Conservation (phyloP, 2,888 invertebrate genomes). For the Pachliopta kotzebuea region DNA sequence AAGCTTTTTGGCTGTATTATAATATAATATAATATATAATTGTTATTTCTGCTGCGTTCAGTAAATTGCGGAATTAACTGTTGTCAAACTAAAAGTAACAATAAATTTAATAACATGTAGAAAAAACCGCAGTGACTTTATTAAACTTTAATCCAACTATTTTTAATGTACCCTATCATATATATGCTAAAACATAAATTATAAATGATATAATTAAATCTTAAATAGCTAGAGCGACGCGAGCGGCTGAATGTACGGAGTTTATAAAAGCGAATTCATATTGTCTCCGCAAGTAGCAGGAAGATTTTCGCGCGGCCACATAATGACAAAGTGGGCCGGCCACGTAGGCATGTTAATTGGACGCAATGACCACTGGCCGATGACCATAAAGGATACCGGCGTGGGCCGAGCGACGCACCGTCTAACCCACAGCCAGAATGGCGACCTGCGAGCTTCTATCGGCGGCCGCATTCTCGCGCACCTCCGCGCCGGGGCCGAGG, state of each 20-base stretch:
- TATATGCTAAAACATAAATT: no score
- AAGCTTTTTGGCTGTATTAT: no score
- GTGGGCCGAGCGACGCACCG: conserved; percentile 71
- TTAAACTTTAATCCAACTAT: no score
- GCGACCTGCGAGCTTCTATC: conserved; percentile 37
- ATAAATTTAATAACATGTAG: no score
- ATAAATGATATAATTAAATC: no score
- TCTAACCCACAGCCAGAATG: conserved; percentile 53
- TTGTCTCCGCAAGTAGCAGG: conserved; percentile 40
- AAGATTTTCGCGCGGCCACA: conserved; percentile 67
- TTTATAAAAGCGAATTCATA: neutral
- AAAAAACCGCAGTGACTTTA: no score
- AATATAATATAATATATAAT: no score
- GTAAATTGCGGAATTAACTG: no score
- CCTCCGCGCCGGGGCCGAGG: conserved; percentile 38
- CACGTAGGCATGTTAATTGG: conserved; percentile 78
- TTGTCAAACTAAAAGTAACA: no score
- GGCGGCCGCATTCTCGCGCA: conserved; percentile 9
- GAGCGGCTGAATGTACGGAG: no score
- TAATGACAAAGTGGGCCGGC: conserved; percentile 67
- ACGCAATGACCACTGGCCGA: conserved; percentile 68
- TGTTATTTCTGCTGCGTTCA: no score
- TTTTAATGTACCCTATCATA: no score
- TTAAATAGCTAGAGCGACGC: neutral
- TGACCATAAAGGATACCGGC: conserved; percentile 66